phyloP scores from a whole-genome alignment of 2,113 vertebrate genomes.

The Ia io region DNA sequence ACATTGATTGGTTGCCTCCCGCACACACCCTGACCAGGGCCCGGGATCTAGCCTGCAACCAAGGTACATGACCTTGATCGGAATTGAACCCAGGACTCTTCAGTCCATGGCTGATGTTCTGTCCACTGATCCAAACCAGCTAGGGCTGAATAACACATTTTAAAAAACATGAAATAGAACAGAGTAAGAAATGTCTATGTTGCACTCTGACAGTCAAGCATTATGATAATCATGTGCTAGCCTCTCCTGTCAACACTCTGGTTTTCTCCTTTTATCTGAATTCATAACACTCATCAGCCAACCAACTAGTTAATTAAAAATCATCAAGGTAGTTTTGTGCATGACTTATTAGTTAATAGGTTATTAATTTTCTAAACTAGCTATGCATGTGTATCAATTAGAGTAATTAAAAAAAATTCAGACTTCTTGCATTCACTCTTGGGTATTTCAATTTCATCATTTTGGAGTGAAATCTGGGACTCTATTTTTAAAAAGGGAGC shows the following conservation, averaged over 20 bases:
- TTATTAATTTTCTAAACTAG: not conserved
- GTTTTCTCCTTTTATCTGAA: not conserved
- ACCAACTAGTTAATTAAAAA: conserved; percentile 1
- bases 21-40: too few species aligned
- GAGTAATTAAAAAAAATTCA: not conserved
- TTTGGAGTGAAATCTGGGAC: not conserved
- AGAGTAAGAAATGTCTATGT: not conserved
- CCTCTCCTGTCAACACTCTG: not conserved
- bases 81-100: too few species aligned
- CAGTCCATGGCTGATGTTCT: too few species aligned
- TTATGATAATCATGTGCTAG: not conserved
- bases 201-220: not conserved
- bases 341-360: not conserved
- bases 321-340: not conserved
- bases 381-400: not conserved
- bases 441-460: not conserved
- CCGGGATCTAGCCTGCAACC: too few species aligned
- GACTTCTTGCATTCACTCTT: not conserved
- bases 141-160: not conserved
- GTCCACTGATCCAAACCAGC: too few species aligned
- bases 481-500: not conserved
- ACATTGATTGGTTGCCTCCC: too few species aligned
- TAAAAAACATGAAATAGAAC: not conserved
- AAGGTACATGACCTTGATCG: too few species aligned
- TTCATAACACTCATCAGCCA: not conserved